phyloP scores from a whole-genome alignment of 2,113 vertebrate genomes.

The Fukomys damarensis region DNA sequence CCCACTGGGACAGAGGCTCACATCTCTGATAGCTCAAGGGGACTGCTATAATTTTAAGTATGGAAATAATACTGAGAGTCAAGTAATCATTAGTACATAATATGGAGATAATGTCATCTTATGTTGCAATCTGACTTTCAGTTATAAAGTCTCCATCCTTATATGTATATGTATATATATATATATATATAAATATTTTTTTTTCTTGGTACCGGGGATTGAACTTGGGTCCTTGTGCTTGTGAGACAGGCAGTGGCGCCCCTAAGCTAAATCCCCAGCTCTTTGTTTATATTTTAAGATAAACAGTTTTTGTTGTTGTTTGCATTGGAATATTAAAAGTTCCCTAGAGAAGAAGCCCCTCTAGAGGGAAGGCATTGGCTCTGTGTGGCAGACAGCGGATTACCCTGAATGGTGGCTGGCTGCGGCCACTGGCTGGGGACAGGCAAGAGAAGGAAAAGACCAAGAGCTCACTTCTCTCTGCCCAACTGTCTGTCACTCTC shows the following conservation, averaged over 20 bases:
- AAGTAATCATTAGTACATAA: neutral
- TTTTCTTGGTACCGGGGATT: too few relatives aligned
- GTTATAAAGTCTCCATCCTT: neutral
- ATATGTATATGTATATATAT: too few relatives aligned
- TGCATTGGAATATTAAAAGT: neutral
- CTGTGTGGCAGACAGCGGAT: neutral
- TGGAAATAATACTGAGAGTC: neutral
- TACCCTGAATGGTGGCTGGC: neutral
- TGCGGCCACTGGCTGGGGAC: neutral
- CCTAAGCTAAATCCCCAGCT: too few relatives aligned
- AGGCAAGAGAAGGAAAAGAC: fast-evolving
- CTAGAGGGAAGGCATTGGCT: too few relatives aligned
- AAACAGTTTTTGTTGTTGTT: neutral
- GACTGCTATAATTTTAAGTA: neutral
- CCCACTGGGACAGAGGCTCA: neutral
- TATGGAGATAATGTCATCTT: neutral
- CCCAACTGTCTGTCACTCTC: too few relatives aligned
- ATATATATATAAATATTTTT: too few relatives aligned
- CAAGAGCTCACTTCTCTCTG: neutral
- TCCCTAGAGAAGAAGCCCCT: neutral
- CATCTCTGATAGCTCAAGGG: neutral
- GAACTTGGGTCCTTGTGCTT: too few relatives aligned
- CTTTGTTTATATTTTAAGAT: slow-evolving; percentile 9
- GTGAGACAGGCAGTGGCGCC: too few relatives aligned
- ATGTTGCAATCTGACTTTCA: slow-evolving; percentile 25